A percentile compares a stretch with the other conserved stretches of the same genome.
Conservation (phyloP, 2,113 vertebrate genomes). For the Ctenodactylus gundi region DNA sequence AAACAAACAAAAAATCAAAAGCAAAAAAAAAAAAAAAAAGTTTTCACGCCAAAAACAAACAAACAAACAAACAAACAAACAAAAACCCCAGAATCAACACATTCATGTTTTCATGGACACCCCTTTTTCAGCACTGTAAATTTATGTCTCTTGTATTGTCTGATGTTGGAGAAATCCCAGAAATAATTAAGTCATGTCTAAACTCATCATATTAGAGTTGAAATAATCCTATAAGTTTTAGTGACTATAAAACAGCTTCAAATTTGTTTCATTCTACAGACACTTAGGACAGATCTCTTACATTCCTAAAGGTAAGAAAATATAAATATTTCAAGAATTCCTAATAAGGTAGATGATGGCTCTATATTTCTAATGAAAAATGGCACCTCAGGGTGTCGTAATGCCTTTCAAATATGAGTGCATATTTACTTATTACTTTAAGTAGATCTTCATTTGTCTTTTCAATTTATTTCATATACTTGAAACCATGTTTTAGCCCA, state of each 20-base stretch:
- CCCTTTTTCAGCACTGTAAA: neutral
- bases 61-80: neutral
- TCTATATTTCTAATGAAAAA: conserved; percentile 35
- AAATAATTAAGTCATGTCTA: neutral
- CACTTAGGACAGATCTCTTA: neutral
- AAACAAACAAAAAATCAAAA: neutral
- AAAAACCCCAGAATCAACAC: neutral
- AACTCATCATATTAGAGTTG: neutral
- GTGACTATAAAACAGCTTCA: neutral
- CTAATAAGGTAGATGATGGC: conserved; percentile 6
- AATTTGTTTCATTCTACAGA: neutral
- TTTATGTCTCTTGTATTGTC: neutral
- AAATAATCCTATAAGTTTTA: neutral
- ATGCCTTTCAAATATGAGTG: conserved; percentile 16
- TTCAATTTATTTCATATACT: conserved; percentile 19
- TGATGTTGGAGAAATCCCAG: neutral
- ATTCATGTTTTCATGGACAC: neutral
- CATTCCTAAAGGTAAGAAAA: neutral
- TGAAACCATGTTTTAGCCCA: neutral
- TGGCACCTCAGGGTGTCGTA: neutral
- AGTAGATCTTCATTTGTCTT: neutral
- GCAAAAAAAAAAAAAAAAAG: no score
- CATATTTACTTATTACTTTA: neutral
- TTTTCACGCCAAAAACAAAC: no score
- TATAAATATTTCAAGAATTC: conserved; percentile 15